These are phyloP conservation scores for Meriones psammophilus DNA, from an alignment of 2,797 vertebrate genomes.

Conservation along the genomic window DNA sequence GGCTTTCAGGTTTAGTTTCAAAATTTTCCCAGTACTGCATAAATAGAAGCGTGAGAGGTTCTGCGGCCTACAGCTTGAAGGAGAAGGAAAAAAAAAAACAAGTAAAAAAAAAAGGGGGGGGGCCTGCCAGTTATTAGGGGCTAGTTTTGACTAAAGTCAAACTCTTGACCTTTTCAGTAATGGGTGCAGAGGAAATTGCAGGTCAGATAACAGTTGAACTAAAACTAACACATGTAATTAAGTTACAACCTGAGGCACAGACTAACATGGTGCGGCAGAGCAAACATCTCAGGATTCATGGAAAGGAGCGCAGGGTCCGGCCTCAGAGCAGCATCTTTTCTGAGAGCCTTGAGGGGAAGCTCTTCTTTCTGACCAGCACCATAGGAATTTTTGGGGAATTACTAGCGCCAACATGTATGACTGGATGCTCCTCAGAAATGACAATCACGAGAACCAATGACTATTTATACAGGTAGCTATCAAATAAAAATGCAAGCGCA, in stretches of 20 bases:
- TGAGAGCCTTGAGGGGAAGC: neutral
- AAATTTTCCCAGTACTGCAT: conserved; percentile 62
- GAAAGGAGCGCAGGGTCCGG: neutral
- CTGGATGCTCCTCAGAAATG: neutral
- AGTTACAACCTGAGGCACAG: conserved; percentile 57
- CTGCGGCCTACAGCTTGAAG: conserved; percentile 36
- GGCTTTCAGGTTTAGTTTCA: conserved; percentile 64
- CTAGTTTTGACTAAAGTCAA: conserved; percentile 60
- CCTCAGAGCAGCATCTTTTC: neutral
- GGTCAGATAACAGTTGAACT: conserved; percentile 68
- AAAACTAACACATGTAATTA: conserved; percentile 73
- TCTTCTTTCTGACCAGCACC: neutral
- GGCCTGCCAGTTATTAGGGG: conserved; percentile 60
- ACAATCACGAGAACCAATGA: neutral
- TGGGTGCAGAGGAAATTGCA: conserved; percentile 83
- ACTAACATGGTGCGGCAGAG: neutral
- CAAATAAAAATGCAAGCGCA: neutral
- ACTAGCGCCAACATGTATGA: neutral
- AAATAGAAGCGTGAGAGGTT: conserved; percentile 55
- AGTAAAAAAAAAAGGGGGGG: neutral
- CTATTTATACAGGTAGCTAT: neutral
- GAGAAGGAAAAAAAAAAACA: neutral
- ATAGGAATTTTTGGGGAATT: neutral
- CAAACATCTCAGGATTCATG: neutral
- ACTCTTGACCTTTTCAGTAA: conserved; percentile 79